Evolutionary conservation across 1,140 invertebrate species (phyloP).

Genomic region (Drosophila parabipectinata): DNA sequence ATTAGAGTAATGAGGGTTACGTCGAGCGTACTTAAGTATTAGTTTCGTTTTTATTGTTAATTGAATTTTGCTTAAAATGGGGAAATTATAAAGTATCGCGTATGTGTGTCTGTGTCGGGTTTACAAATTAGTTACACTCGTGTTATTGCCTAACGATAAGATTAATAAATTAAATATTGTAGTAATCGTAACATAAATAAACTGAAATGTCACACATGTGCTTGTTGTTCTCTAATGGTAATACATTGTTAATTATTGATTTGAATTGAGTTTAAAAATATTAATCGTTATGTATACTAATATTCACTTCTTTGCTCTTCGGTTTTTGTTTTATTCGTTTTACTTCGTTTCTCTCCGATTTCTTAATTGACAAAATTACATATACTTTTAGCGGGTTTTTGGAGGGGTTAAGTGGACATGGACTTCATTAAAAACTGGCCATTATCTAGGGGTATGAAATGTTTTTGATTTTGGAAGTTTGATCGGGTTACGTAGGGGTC

Average conservation of each 20-base stretch:
- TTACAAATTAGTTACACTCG: constrained; percentile 66
- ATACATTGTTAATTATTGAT: constrained; percentile 50
- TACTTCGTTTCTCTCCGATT: constrained; percentile 20
- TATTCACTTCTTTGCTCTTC: constrained; percentile 56
- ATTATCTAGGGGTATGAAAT: constrained; percentile 60
- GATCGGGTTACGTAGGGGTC: constrained; percentile 19
- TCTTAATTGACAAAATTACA: constrained; percentile 60
- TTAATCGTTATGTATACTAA: constrained; percentile 37
- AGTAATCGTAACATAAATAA: constrained; percentile 59
- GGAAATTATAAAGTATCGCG: constrained; percentile 71
- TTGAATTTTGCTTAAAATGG: constrained; percentile 75
- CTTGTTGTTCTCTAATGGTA: constrained; percentile 49
- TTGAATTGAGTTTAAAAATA: constrained; percentile 34
- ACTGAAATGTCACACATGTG: constrained; percentile 60
- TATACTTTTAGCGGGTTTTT: constrained; percentile 20
- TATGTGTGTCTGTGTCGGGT: constrained; percentile 49
- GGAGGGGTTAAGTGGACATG: constrained; percentile 28
- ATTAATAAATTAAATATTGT: constrained; percentile 74
- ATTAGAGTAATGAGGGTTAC: constrained; percentile 20
- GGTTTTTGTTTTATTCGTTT: constrained; percentile 47
- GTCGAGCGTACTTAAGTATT: constrained; percentile 26
- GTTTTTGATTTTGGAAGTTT: constrained; percentile 25
- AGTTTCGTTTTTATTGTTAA: constrained; percentile 73
- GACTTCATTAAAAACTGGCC: constrained; percentile 67
- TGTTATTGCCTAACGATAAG: constrained; percentile 48